These are phyloP conservation scores for Chamaetylas fuelleborni DNA, from an alignment of 2,113 vertebrate species.

Conservation along the genomic window DNA sequence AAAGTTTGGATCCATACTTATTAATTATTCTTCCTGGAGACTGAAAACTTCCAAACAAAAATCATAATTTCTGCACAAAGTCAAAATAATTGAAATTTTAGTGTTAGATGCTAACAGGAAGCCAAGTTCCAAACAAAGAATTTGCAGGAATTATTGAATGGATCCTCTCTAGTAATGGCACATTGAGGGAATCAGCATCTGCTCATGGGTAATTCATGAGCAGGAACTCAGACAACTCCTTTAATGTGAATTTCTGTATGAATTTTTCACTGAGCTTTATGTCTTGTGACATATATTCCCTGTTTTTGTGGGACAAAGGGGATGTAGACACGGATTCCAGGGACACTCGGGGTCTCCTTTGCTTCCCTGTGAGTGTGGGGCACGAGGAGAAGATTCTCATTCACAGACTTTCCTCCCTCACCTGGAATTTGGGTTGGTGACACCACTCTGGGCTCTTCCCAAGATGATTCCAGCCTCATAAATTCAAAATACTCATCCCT, in stretches of 20 bases:
- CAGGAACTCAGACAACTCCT: neutral
- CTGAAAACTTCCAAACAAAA: neutral
- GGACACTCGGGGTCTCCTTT: neutral
- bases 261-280: neutral
- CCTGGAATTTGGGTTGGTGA: neutral
- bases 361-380: neutral
- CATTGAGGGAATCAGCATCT: neutral
- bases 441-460: neutral
- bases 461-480: neutral
- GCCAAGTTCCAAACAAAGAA: neutral
- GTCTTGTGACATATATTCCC: neutral
- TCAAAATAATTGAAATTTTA: neutral
- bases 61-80: neutral
- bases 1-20: neutral
- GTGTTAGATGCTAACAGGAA: neutral
- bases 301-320: neutral
- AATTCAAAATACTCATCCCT: neutral
- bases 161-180: neutral
- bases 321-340: neutral
- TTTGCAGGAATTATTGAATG: neutral
- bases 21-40: neutral
- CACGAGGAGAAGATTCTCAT: neutral
- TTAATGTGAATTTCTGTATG: neutral
- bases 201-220: conserved; percentile 16
- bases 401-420: neutral